Percentiles rank a stretch among this genome's conserved stretches.
These are phyloP conservation scores for Copsychus sechellarum DNA, from an alignment of 2,113 vertebrate species.

Conservation along the genomic window DNA sequence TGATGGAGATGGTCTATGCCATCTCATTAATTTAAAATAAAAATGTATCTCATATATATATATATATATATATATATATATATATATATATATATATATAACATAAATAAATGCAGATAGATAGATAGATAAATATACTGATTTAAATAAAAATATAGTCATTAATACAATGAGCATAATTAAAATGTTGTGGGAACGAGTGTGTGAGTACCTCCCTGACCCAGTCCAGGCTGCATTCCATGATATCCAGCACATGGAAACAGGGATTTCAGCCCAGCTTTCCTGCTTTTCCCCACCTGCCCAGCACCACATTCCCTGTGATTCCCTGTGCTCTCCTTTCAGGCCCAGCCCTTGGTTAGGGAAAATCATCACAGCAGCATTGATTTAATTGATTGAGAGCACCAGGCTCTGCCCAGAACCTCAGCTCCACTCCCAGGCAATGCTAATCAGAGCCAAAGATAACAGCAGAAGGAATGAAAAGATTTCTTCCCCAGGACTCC, in stretches of 20 bases:
- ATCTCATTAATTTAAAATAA: not conserved
- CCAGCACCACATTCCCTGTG: not conserved
- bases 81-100: no score
- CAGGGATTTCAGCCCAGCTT: accelerated
- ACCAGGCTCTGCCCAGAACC: not conserved
- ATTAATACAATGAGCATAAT: not conserved
- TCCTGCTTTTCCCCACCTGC: not conserved
- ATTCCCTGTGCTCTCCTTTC: not conserved
- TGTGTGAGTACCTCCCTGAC: not conserved
- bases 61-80: no score
- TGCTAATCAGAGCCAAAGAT: not conserved
- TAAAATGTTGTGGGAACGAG: accelerated
- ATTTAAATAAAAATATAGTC: not conserved
- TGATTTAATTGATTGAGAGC: not conserved
- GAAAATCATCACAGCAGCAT: not conserved
- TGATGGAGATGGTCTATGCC: not conserved
- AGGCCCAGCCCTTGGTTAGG: not conserved
- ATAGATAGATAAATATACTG: no score
- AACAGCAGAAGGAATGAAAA: not conserved
- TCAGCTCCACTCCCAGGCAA: not conserved
- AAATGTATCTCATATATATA: not conserved
- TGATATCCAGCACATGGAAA: accelerated
- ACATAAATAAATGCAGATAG: no score
- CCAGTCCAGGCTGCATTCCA: not conserved
- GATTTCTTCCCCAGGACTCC: not conserved